Evolutionary conservation across 2,888 invertebrate species (phyloP).

Genomic region (Pilophorus perplexus): DNA sequence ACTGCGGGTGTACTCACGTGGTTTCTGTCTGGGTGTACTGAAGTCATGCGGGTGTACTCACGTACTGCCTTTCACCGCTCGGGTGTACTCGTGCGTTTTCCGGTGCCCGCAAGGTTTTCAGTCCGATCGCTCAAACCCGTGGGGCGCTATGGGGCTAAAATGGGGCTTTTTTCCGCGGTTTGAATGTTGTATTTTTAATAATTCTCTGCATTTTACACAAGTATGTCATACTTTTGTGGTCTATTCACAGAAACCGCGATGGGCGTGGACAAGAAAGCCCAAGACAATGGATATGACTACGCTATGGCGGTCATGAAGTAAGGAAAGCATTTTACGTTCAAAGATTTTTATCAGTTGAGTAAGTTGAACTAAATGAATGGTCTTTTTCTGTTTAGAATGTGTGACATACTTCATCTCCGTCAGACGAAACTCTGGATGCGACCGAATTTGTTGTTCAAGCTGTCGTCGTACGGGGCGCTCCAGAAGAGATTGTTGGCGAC

Average conservation of each 20-base stretch:
- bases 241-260: slow-evolving; percentile 73
- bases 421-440: slow-evolving; percentile 77
- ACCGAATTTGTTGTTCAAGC: slow-evolving; percentile 72
- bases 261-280: slow-evolving; percentile 81
- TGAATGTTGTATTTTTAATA: too few relatives aligned
- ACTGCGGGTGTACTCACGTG: too few relatives aligned
- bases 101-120: too few relatives aligned
- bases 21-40: too few relatives aligned
- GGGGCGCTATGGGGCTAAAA: too few relatives aligned
- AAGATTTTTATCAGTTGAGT: not conserved
- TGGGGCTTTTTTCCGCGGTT: too few relatives aligned
- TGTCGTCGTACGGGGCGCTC: slow-evolving; percentile 70
- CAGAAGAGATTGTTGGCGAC: slow-evolving; percentile 71
- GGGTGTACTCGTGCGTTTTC: too few relatives aligned
- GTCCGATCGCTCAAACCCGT: too few relatives aligned
- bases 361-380: not conserved
- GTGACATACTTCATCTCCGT: slow-evolving; percentile 77
- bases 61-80: too few relatives aligned
- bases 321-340: slow-evolving; percentile 46
- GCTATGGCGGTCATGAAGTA: slow-evolving; percentile 84
- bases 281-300: slow-evolving; percentile 70
- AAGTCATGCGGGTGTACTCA: too few relatives aligned
- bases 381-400: slow-evolving; percentile 57
- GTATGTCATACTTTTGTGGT: too few relatives aligned
- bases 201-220: too few relatives aligned